Percentiles rank a stretch among this genome's conserved stretches.
Conservation (phyloP, 2,888 invertebrate genomes). For the Limnephilus marmoratus region DNA sequence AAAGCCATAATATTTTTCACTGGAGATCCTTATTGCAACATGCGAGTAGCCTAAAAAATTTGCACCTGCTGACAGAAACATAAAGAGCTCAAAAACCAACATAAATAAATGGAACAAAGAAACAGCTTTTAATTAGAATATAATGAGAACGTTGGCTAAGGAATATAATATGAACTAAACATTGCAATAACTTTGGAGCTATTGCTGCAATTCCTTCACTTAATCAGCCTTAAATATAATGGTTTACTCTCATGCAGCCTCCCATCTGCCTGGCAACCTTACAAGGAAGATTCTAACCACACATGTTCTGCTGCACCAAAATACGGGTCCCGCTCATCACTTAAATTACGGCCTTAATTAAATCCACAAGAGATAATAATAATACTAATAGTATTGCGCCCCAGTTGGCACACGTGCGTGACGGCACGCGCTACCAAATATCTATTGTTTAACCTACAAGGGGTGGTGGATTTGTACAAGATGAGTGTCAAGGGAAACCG, state of each 20-base stretch:
- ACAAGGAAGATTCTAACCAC: not conserved
- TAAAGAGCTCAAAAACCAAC: too few relatives aligned
- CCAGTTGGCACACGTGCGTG: conserved; percentile 45
- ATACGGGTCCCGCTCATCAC: not conserved
- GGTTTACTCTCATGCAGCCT: not conserved
- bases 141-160: too few relatives aligned
- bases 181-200: too few relatives aligned
- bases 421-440: conserved; percentile 19
- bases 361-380: conserved; percentile 51
- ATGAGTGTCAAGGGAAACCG: too few relatives aligned
- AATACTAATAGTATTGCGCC: not conserved
- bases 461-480: not conserved
- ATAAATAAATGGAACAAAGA: too few relatives aligned
- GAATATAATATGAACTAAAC: too few relatives aligned
- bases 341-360: conserved; percentile 50
- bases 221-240: not conserved
- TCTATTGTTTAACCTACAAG: conserved; percentile 39
- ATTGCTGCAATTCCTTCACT: not conserved
- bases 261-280: not conserved
- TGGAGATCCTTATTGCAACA: too few relatives aligned
- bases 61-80: too few relatives aligned
- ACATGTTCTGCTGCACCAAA: not conserved
- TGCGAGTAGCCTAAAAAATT: too few relatives aligned
- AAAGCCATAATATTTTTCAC: too few relatives aligned
- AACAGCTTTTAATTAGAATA: too few relatives aligned